These are phyloP conservation scores for Pipistrellus pygmaeus DNA, from an alignment of 2,797 vertebrate species.

Conservation along the genomic window DNA sequence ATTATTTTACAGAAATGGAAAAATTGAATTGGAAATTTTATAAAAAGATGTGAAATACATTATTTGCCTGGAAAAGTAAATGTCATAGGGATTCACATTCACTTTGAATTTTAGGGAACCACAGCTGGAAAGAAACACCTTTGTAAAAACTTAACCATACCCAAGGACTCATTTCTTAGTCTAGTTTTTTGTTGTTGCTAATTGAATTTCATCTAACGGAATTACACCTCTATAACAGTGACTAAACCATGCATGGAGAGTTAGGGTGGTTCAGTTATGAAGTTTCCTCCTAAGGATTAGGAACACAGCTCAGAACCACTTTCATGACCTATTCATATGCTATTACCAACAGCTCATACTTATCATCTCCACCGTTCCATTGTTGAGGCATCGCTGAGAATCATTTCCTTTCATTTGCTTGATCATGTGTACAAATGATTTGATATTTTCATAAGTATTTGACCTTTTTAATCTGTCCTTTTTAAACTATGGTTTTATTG, in stretches of 20 bases:
- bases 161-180: neutral
- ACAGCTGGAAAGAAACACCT: neutral
- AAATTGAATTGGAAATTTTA: conserved; percentile 1
- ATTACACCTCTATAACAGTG: neutral
- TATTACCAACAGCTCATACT: neutral
- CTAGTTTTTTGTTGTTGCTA: neutral
- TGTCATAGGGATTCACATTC: neutral
- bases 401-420: neutral
- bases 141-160: neutral
- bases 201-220: neutral
- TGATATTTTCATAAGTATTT: neutral
- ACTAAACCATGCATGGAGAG: neutral
- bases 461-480: neutral
- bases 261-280: neutral
- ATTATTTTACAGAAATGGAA: neutral
- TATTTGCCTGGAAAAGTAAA: neutral
- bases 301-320: neutral
- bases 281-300: neutral
- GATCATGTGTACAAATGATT: neutral
- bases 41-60: neutral
- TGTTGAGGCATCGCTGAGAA: neutral
- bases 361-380: neutral
- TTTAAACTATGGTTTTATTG: neutral
- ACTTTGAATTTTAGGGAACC: neutral
- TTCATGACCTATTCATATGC: rapidly evolving